Base-by-base conservation (phyloP, 2,113 vertebrate species). In the Urocolius indicus region DNA sequence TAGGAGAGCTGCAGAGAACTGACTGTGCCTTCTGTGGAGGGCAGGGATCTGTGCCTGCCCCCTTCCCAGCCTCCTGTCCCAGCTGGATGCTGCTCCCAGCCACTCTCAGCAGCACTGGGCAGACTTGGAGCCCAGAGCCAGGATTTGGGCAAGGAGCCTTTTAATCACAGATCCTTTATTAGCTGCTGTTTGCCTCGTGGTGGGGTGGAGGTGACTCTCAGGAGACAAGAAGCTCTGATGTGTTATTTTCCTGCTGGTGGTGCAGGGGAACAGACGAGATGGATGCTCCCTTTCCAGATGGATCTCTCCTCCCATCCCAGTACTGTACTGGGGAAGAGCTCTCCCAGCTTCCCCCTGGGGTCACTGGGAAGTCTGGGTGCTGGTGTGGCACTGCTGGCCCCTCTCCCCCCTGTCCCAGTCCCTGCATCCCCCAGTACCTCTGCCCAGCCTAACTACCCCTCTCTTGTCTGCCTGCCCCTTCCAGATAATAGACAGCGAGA, bases 401-500 rank as follows among this genome's bases (percentile, higher is more conserved):
- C 36, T 46, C 32, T 75, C 12, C 4, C 54, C 59, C n/a, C 17
- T 32, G 32, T 30, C 20, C 38, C 38, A 41, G 38, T 41, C 38
- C 38, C 75, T 69, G 13, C 57, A 67, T 6, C 45, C 36, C 0
- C 2, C 0, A 3, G 51, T 62, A 67, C 67, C 81, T 45, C 38
- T 81, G 49, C 87, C 66, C 63, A 55, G 13, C 54, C 77, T 95
- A 89, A 96, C 54, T 67, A 34, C 55, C 57, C 73, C 58, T 71
- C 62, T 96, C 52, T 76, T 72, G 92, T 97, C 52, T 96, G 46
- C 72, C 90, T 92, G 80, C 75, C 94, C 69, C 84, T 67, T 98
- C 93, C 98, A 99, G 98, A 98, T 98, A 89, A 98, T 99, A 98
- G 98, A 98, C 95, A 98, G 99, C 90, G 99, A 99, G 98, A 99